Percentiles rank a stretch among this genome's conserved stretches.
phyloP scores from a whole-genome alignment of 2,888 invertebrate species.

The Cerastis rubricosa region DNA sequence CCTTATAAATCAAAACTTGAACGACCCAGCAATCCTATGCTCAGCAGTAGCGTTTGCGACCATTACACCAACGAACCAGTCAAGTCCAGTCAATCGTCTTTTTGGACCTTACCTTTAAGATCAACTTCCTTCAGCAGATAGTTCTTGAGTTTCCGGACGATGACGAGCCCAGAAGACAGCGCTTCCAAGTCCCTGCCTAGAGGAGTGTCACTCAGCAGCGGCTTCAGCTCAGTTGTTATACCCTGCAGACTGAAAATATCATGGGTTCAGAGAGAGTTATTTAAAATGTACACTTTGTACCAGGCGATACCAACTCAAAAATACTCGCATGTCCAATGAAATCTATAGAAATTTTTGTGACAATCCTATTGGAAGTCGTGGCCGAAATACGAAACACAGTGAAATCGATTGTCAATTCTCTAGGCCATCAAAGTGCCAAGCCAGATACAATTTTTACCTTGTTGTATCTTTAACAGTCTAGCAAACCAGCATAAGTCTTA shows the following conservation, averaged over 20 bases:
- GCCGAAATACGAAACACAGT: not conserved
- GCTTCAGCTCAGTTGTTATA: slow-evolving; percentile 83
- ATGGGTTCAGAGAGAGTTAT: not conserved
- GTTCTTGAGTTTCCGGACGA: slow-evolving; percentile 86
- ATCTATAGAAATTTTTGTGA: not conserved
- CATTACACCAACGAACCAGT: not conserved
- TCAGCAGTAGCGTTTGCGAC: not conserved
- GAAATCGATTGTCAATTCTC: not conserved
- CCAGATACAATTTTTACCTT: not conserved
- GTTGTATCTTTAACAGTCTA: not conserved
- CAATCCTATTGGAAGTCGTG: not conserved
- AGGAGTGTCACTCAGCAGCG: slow-evolving; percentile 79
- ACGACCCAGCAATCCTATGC: not conserved
- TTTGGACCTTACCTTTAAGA: slow-evolving; percentile 82
- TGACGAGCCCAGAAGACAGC: slow-evolving; percentile 80
- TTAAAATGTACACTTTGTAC: not conserved
- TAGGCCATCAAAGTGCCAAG: not conserved
- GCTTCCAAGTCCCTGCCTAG: slow-evolving; percentile 83
- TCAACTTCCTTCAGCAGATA: slow-evolving; percentile 83
- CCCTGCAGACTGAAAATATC: slow-evolving; percentile 83
- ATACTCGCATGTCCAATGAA: not conserved
- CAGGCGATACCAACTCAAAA: not conserved
- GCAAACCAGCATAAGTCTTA: not conserved
- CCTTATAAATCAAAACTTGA: not conserved
- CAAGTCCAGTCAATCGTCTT: not conserved